Base-by-base conservation (phyloP, 2,888 invertebrate genomes). In the Brachyptera risi region DNA sequence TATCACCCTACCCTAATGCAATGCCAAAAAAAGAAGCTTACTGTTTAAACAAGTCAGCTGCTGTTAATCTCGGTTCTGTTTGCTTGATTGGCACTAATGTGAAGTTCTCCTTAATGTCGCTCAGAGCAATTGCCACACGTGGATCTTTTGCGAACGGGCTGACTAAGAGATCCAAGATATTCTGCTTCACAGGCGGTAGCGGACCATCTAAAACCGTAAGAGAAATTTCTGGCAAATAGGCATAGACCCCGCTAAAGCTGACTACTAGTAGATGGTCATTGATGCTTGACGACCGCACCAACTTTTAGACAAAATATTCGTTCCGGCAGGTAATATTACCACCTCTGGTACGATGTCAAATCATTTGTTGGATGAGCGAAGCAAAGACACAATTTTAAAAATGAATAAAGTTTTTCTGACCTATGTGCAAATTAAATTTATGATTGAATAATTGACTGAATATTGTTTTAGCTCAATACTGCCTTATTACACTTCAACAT, bases 101-200 rank as follows among this genome's bases (percentile, higher is more conserved):
- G 67, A 84, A 83, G 4, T 80, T 60, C 15, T 73, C 71, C 67
- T 80, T 80, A 3, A 84, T 68, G 58, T 75, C 75, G 21, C 37
- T 44, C 27, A 38, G 47, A 7, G 47, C 38, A 27, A 56, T 42
- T 19, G 11, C 15, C 27, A 11, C 9, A 13, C 9, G 3, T 7
- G 35, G 24, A 21, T 49, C 17, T 23, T 13, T n/a, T 26, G 13
- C 9, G 58, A 19, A 23, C 54, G 56, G 15, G 47, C 23, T 9
- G 15, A 26, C 9, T 37, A 49, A 21, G 42, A 35, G 35, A 57
- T 27, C 35, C 71, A 27, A 80, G 74, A n/a, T 80, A 78, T 59
- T 77, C 74, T 68, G 79, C 75, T 78, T 77, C 61, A 59, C 51
- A n/a, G 71, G 71, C n/a, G 83, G 83, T 3, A 84, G 68, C 1